phyloP scores from a whole-genome alignment of 2,888 invertebrate species.

The Cremastinae sp. region DNA sequence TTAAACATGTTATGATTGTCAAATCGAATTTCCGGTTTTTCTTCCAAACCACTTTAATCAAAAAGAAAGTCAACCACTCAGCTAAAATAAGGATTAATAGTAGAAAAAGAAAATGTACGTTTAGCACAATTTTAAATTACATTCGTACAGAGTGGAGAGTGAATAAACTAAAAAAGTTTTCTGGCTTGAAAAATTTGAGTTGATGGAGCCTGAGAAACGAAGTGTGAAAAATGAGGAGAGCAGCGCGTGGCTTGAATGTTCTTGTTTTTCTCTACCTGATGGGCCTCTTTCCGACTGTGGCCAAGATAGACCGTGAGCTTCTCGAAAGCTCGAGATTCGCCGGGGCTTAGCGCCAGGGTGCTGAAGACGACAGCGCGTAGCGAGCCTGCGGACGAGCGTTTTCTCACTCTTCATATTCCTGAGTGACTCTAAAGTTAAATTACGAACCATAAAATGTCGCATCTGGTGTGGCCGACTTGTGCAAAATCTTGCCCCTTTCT shows the following conservation, averaged over 20 bases:
- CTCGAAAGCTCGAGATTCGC: conserved; percentile 29
- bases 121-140: no score
- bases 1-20: no score
- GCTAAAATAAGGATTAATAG: no score
- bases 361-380: conserved; percentile 7
- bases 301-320: conserved; percentile 23
- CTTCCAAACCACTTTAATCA: no score
- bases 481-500: conserved; percentile 19
- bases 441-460: conserved; percentile 55
- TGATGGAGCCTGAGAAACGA: background rate
- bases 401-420: conserved; percentile 40
- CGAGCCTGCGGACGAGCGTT: conserved; percentile 32
- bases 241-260: conserved; percentile 18
- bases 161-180: no score
- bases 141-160: no score
- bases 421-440: conserved; percentile 49
- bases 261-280: background rate
- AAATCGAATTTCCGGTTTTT: no score
- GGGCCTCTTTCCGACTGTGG: conserved; percentile 7
- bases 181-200: no score
- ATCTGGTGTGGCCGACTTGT: conserved; percentile 45
- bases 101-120: background rate
- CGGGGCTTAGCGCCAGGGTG: background rate
- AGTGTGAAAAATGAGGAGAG: conserved; percentile 25
- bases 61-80: no score